These are phyloP conservation scores for Rhagoletis zephyria DNA, from an alignment of 1,140 invertebrate species.

Conservation along the genomic window DNA sequence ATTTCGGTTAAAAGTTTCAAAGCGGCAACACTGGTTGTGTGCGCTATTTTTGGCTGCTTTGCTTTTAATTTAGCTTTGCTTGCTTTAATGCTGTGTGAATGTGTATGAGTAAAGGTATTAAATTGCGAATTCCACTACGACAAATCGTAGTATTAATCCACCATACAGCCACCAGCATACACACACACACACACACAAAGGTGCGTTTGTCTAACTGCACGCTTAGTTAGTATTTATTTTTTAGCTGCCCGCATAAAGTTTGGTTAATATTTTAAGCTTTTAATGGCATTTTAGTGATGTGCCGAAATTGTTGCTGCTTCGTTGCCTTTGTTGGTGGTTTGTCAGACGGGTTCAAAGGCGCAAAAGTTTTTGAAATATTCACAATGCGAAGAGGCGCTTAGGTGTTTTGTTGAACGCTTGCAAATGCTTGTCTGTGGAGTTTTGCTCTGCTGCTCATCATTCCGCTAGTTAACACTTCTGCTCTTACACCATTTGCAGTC, in stretches of 20 bases:
- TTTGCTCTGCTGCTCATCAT: background rate
- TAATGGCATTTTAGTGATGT: constrained; percentile 34
- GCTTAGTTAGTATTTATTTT: background rate
- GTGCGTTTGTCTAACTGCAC: background rate
- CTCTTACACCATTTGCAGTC: background rate
- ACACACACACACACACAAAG: background rate
- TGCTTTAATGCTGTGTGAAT: background rate
- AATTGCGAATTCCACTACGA: constrained; percentile 11
- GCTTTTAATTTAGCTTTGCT: background rate
- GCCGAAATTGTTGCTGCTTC: background rate
- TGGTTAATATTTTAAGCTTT: constrained; percentile 51
- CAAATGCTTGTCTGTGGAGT: background rate
- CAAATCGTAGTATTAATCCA: background rate
- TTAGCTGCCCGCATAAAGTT: background rate
- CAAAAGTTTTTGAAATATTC: background rate
- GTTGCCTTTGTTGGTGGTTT: background rate
- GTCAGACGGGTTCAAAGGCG: background rate
- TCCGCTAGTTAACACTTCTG: background rate
- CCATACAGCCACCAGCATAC: background rate
- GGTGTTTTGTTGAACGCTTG: background rate
- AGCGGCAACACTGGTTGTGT: too few relatives aligned
- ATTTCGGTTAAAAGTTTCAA: too few relatives aligned
- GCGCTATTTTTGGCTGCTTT: background rate
- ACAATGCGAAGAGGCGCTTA: background rate
- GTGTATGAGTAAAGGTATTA: background rate